These are phyloP conservation scores for Gephyroberyx darwinii DNA, from an alignment of 2,797 vertebrate species.

Conservation along the genomic window DNA sequence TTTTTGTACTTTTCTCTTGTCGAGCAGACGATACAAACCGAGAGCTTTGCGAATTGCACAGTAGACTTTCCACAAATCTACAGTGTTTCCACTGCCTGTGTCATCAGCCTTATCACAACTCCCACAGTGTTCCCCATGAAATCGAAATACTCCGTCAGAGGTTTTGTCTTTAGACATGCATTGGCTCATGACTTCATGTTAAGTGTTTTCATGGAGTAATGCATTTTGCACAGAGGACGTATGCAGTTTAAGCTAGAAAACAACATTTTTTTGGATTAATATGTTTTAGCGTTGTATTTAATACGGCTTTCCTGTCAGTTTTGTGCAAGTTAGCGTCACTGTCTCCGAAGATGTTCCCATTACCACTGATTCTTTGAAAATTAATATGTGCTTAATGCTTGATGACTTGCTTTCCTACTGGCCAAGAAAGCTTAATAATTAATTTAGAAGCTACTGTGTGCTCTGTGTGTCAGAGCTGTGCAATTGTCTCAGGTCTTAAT, in stretches of 20 bases:
- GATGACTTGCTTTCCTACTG: conserved; percentile 80
- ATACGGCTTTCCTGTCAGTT: conserved; percentile 51
- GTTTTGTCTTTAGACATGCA: conserved; percentile 65
- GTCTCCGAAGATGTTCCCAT: conserved; percentile 72
- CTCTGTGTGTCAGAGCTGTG: conserved; percentile 73
- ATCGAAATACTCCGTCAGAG: conserved; percentile 61
- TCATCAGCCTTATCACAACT: conserved; percentile 72
- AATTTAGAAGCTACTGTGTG: conserved; percentile 78
- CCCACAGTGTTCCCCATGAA: conserved; percentile 70
- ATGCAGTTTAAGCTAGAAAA: conserved; percentile 10
- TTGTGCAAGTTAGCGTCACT: conserved; percentile 56
- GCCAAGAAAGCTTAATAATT: conserved; percentile 77
- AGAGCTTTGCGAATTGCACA: conserved; percentile 43
- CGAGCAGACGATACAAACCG: conserved; percentile 40
- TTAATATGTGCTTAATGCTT: conserved; percentile 81
- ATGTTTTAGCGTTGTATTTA: conserved; percentile 38
- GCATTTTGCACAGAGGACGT: conserved; percentile 22
- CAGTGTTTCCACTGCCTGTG: conserved; percentile 60
- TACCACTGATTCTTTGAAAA: conserved; percentile 78
- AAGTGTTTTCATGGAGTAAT: conserved; percentile 24
- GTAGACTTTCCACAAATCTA: conserved; percentile 54
- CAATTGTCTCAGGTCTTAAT: conserved; percentile 76
- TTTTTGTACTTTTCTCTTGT: conserved; percentile 51
- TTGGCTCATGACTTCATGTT: conserved; percentile 36
- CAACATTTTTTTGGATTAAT: conserved; percentile 11